Evolutionary conservation across 2,797 vertebrate species (phyloP), one percentile per base, ranked within the genome.

Genomic region (Mus spretus): DNA sequence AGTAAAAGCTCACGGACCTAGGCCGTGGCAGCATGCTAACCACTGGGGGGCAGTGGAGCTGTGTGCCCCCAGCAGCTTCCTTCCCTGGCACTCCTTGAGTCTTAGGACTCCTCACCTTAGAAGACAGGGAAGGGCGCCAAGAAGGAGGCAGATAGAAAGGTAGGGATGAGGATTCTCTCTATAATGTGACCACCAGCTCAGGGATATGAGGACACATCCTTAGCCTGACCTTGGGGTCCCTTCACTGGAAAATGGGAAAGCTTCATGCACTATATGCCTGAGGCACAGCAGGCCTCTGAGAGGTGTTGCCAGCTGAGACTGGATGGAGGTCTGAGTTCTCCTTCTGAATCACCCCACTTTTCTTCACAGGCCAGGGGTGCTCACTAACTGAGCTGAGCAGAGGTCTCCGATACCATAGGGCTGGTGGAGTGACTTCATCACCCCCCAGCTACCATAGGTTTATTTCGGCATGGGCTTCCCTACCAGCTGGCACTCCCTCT

Each of bases 1-100:
- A 47, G 77, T 78, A 82, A 90, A 94, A 90, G 84, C 89, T 72
- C 78, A 28, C 83, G 57, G 86, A 75, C 80, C 63, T 65, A 0
- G 26, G 65, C 59, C 13, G 31, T 31, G 55, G 75, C 40, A 4
- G 61, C 37, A 44, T 26, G 59, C 59, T 28, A 7, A n/a, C 86
- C 88, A 40, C 84, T 77, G 7, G 53, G 75, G 44, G 59, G 65
- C 0, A 22, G 26, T 79, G 77, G 90, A 75, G 77, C 89, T 57
- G 15, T 65, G 78, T 59, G 31, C 37, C 67, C 72, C 37, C 22
- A 19, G 77, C 82, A 78, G 40, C 50, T 59, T 31, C 47, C 57
- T 70, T 26, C 57, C n/a, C 53, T 53, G 12, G 19, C 9, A 31
- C 6, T 14, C 53, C 37, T 70, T 34, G 15, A 81, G 83, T 40